Base-by-base conservation (phyloP, 1,140 invertebrate genomes). In the Brachionus rubens region DNA sequence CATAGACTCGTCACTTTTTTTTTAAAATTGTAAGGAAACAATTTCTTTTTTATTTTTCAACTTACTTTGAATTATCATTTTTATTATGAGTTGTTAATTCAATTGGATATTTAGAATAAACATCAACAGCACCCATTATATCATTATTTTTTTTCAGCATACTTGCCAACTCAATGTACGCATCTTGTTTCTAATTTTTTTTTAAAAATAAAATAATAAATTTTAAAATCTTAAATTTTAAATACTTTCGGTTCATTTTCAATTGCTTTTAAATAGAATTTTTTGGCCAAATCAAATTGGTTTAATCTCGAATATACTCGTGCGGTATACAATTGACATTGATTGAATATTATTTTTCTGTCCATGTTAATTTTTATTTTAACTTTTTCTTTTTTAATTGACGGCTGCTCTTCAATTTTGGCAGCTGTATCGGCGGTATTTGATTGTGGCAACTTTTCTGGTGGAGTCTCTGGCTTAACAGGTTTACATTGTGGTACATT, bases 141-240 rank as follows among this genome's bases (percentile, higher is more conserved):
- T 72, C 50, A 41, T 54, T 54, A 72, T 50, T 72, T 21, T 72
- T 36, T 41, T 72, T 72, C 1, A 50, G 50, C 68, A 72, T 72
- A 36, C 12, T 50, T 19, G 68, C 68, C 19, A 72, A 54, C 41
- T 72, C 68, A 72, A 72, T 48, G 9, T 72, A 72, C 40, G 68
- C 68, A 5, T 72, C 59, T 65, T 65, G 59, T 65, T 65, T 65
- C 59, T 65, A 21, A 30, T n/a, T n/a, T n/a, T n/a, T n/a, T n/a
- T n/a, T n/a, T n/a, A 24, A 65, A 30, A 43, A 26, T 1, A 14
- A 36, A 62, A 26, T 21, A 19, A 19, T 62, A 41, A 19, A 7
- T 10, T 62, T 62, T 62, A 40, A 9, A 36, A 40, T 19, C 40
- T 40, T 21, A 24, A 62, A 40, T 36, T 36, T 14, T 40, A 43